A percentile compares a stretch with the other conserved stretches of the same genome.
phyloP scores from a whole-genome alignment of 2,888 invertebrate genomes.

The Encarsia formosa region DNA sequence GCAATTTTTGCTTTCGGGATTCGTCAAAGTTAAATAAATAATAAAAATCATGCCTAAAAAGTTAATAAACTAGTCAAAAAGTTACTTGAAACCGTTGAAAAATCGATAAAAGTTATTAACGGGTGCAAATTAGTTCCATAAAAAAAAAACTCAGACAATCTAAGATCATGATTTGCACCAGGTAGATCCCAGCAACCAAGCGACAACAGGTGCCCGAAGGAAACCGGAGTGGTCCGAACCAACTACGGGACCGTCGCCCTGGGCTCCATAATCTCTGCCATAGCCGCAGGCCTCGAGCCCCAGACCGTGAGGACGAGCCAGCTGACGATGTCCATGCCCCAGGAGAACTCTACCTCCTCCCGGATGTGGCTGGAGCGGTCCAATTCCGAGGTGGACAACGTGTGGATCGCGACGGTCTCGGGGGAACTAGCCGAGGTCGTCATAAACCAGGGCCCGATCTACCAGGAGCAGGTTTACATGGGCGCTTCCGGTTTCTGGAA shows the following conservation, averaged over 20 bases:
- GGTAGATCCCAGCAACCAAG: constrained; percentile 1
- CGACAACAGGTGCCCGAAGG: constrained; percentile 57
- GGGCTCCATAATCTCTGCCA: constrained; percentile 59
- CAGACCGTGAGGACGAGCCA: constrained; percentile 52
- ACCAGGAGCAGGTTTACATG: constrained; percentile 52
- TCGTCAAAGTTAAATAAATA: no score
- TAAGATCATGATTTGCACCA: no score
- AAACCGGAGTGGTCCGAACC: constrained; percentile 63
- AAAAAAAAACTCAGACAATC: no score
- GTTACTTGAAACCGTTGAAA: background rate
- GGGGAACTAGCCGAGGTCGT: constrained; percentile 67
- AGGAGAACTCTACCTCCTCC: background rate
- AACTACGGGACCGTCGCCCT: constrained; percentile 61
- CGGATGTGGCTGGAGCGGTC: constrained; percentile 9
- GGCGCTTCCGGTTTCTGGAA: constrained; percentile 65
- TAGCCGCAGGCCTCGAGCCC: constrained; percentile 61
- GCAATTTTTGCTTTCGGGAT: no score
- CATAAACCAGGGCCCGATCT: constrained; percentile 61
- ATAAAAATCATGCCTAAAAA: no score
- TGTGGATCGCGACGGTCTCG: constrained; percentile 61
- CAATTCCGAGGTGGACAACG: constrained; percentile 50
- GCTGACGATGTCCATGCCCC: constrained; percentile 17
- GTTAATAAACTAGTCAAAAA: no score
- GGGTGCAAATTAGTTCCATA: background rate
- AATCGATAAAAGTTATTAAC: background rate